Conservation (phyloP, 2,888 invertebrate genomes). For the Cataglyphis rosenhaueri region DNA sequence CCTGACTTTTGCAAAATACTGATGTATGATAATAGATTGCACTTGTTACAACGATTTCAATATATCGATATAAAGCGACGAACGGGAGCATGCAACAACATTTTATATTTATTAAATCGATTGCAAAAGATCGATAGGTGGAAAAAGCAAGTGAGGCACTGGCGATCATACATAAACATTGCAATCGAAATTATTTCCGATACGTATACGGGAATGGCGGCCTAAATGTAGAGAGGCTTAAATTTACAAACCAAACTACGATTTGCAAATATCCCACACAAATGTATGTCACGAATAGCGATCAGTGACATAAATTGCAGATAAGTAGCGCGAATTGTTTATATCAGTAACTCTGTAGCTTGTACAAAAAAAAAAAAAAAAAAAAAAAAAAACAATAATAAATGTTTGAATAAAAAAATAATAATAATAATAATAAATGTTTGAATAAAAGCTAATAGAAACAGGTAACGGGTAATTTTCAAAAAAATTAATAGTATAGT, state of each 20-base stretch:
- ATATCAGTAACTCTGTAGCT: not conserved
- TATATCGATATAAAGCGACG: not conserved
- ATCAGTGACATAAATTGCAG: constrained; percentile 47
- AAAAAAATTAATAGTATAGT: not conserved
- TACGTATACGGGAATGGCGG: not conserved
- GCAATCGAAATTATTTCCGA: constrained; percentile 46
- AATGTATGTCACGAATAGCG: constrained; percentile 14
- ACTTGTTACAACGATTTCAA: constrained; percentile 18
- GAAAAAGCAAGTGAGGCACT: not conserved
- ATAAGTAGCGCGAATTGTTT: constrained; percentile 25
- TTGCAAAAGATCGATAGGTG: constrained; percentile 40
- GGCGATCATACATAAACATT: constrained; percentile 46
- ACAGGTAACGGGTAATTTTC: not conserved
- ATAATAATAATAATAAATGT: not conserved
- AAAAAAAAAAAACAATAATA: not conserved
- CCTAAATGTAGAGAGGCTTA: constrained; percentile 6
- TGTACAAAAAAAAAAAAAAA: not conserved
- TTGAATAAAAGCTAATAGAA: not conserved
- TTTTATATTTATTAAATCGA: constrained; percentile 50
- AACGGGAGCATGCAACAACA: constrained; percentile 18
- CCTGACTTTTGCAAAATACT: not conserved
- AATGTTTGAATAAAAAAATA: not conserved
- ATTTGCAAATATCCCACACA: constrained; percentile 34
- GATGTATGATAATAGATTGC: not conserved
- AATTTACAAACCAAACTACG: constrained; percentile 41